Percentiles rank a stretch among this genome's conserved stretches.
phyloP scores from a whole-genome alignment of 2,113 vertebrate genomes.

The Pterocles orientalis region DNA sequence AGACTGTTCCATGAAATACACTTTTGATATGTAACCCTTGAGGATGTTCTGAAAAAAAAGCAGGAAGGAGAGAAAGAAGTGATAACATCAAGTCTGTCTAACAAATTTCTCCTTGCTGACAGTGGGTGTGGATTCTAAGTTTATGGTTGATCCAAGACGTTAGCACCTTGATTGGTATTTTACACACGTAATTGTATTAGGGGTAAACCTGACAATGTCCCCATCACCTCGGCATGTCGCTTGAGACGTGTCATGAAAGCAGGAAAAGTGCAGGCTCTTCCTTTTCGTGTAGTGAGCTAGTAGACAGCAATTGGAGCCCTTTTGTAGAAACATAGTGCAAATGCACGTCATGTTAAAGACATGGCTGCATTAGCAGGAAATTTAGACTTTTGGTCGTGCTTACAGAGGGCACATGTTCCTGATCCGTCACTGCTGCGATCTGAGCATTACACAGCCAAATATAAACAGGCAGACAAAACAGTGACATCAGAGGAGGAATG shows the following conservation, averaged over 20 bases:
- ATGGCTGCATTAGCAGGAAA: background rate
- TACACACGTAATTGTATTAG: background rate
- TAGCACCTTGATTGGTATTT: background rate
- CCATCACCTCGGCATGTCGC: background rate
- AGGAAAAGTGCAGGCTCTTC: background rate
- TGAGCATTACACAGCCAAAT: background rate
- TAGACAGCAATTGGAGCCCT: background rate
- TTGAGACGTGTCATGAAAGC: background rate
- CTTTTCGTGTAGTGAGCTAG: background rate
- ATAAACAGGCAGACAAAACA: background rate
- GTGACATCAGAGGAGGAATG: background rate
- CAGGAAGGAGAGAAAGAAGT: background rate
- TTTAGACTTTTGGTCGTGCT: background rate
- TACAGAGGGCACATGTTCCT: background rate
- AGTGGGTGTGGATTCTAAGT: background rate
- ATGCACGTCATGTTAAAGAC: background rate
- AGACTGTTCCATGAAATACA: background rate
- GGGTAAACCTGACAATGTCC: background rate
- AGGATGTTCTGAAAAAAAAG: background rate
- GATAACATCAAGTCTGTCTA: background rate
- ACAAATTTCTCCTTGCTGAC: background rate
- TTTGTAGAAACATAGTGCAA: background rate
- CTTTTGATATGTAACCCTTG: background rate
- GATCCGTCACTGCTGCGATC: background rate
- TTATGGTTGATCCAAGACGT: background rate